Conservation (phyloP, 2,113 vertebrate species). For the Zosterops japonicus region DNA sequence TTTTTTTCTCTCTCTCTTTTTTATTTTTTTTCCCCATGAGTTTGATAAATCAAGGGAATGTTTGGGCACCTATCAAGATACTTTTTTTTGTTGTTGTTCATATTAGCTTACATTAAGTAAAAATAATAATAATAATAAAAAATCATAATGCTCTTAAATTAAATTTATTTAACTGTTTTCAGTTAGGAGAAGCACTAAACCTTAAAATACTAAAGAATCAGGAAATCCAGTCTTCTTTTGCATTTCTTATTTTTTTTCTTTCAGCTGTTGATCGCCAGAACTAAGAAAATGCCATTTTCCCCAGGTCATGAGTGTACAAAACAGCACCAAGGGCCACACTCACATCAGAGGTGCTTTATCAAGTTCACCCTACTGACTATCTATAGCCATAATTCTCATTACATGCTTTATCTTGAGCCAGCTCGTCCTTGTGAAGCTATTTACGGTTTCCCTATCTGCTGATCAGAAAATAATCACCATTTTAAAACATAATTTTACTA, state of each 20-base stretch:
- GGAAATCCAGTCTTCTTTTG: neutral
- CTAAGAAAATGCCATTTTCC: neutral
- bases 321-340: neutral
- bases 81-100: neutral
- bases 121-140: neutral
- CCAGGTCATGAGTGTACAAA: neutral
- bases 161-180: neutral
- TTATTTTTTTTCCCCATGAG: neutral
- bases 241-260: neutral
- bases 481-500: neutral
- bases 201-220: neutral
- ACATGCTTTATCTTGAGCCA: neutral
- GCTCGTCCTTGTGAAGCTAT: rapidly evolving
- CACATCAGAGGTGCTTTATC: neutral
- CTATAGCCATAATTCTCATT: neutral
- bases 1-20: neutral
- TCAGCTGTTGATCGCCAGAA: neutral
- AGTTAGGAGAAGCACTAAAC: neutral
- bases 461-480: neutral
- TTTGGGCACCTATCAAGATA: neutral
- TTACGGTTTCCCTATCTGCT: neutral
- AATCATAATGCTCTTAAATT: neutral
- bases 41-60: conserved; percentile 14
- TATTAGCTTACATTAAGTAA: neutral
- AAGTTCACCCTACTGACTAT: neutral